These are phyloP conservation scores for Buathra laborator DNA, from an alignment of 2,888 invertebrate genomes.

Conservation along the genomic window DNA sequence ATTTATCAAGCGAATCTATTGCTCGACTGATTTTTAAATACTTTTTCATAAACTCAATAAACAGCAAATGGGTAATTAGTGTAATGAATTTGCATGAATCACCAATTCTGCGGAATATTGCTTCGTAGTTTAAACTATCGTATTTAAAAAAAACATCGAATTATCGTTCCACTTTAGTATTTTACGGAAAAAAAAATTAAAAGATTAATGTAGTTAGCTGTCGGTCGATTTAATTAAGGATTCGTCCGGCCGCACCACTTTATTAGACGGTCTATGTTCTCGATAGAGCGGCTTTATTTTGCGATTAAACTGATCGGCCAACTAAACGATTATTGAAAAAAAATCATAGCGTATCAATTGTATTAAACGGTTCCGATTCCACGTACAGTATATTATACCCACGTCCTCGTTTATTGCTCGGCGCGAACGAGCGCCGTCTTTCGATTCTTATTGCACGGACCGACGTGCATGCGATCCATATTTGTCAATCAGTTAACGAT, in stretches of 20 bases:
- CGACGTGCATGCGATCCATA: too few relatives aligned
- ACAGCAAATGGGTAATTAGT: too few relatives aligned
- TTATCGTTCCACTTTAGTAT: neutral
- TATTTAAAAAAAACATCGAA: neutral
- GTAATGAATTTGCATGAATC: too few relatives aligned
- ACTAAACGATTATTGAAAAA: conserved; percentile 12
- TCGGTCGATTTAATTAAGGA: conserved; percentile 66
- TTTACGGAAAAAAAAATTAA: conserved; percentile 41
- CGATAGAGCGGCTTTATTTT: conserved; percentile 24
- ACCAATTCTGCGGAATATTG: neutral
- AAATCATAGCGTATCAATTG: conserved; percentile 2
- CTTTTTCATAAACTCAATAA: too few relatives aligned
- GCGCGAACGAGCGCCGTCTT: neutral
- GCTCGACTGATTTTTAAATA: too few relatives aligned
- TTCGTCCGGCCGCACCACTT: conserved; percentile 60
- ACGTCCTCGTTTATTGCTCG: conserved; percentile 40
- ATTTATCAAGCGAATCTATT: too few relatives aligned
- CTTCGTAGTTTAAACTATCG: neutral
- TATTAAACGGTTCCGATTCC: conserved; percentile 36
- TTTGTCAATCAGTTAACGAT: too few relatives aligned
- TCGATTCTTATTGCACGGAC: too few relatives aligned
- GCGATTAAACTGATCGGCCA: conserved; percentile 10
- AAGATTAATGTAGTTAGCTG: conserved; percentile 59
- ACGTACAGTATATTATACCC: conserved; percentile 17
- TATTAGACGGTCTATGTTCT: conserved; percentile 49